Evolutionary conservation across 1,140 invertebrate species (phyloP).

Genomic region (Drosophila equinoxialis): DNA sequence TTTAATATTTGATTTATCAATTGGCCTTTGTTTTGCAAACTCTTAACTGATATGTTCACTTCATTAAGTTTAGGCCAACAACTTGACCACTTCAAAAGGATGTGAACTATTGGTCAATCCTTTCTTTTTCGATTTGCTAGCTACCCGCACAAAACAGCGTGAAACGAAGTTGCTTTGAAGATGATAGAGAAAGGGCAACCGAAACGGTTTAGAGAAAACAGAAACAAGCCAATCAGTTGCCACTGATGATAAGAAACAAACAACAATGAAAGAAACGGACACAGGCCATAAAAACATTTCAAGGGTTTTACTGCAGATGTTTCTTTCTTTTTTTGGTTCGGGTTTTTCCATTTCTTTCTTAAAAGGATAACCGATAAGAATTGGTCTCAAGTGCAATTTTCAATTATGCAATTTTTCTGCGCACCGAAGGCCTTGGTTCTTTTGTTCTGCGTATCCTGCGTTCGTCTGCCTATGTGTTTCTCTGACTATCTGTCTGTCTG

Average conservation of each 20-base stretch:
- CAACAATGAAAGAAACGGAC: neutral
- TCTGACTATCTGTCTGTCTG: slow-evolving; percentile 43
- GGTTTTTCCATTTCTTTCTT: neutral
- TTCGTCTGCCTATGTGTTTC: slow-evolving; percentile 38
- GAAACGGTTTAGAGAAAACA: neutral
- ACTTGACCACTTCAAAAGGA: slow-evolving; percentile 57
- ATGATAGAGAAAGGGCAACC: neutral
- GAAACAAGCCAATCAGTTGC: slow-evolving; percentile 1
- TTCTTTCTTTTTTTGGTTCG: neutral
- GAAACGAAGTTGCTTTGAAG: slow-evolving; percentile 18
- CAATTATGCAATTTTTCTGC: slow-evolving; percentile 78
- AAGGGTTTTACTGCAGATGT: neutral
- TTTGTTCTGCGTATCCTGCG: slow-evolving; percentile 15
- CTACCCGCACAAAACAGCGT: slow-evolving; percentile 32
- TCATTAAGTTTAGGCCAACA: slow-evolving; percentile 65
- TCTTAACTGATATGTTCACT: slow-evolving; percentile 66
- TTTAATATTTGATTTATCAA: slow-evolving; percentile 42
- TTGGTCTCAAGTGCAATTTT: slow-evolving; percentile 74
- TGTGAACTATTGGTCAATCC: slow-evolving; percentile 18
- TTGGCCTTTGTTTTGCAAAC: slow-evolving; percentile 31
- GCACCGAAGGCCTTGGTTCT: slow-evolving; percentile 25
- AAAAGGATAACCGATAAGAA: slow-evolving; percentile 26
- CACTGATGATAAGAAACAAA: slow-evolving; percentile 3
- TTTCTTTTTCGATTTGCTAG: slow-evolving; percentile 7
- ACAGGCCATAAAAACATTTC: slow-evolving; percentile 5